Conservation (phyloP, 2,113 vertebrate species). For the Calidris pygmaea region DNA sequence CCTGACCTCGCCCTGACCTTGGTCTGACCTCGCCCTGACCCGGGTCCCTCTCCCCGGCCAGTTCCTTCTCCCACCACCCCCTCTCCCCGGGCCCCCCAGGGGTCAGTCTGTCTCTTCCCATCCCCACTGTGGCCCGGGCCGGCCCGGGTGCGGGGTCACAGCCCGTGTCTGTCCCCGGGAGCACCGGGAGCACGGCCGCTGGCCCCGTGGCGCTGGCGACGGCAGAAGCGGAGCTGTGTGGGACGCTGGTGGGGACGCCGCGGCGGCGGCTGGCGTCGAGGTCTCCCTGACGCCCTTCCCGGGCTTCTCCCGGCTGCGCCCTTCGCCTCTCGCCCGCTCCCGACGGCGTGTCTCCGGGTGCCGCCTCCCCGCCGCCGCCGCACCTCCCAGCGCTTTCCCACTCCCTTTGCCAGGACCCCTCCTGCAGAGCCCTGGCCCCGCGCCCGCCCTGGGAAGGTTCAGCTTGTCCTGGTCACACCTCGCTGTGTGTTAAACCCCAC, state of each 20-base stretch:
- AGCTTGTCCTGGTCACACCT: background rate
- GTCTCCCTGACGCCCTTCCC: background rate
- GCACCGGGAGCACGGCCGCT: background rate
- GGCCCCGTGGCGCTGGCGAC: background rate
- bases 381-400: background rate
- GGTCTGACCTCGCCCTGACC: too few relatives aligned
- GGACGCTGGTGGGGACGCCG: background rate
- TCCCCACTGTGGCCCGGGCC: too few relatives aligned
- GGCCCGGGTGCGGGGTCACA: background rate
- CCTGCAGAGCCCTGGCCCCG: background rate
- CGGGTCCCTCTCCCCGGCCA: too few relatives aligned
- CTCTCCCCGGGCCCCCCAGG: background rate
- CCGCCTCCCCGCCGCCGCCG: background rate
- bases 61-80: too few relatives aligned
- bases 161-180: background rate
- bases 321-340: background rate
- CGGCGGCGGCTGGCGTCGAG: background rate
- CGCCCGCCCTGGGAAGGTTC: background rate
- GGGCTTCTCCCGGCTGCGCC: background rate
- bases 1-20: background rate
- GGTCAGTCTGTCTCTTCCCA: background rate
- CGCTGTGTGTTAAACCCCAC: rapidly evolving
- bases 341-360: background rate
- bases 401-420: background rate
- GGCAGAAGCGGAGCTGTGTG: background rate